Evolutionary conservation across 1,140 invertebrate species (phyloP), one percentile per base, ranked within the genome.

Genomic region (Drosophila erecta): DNA sequence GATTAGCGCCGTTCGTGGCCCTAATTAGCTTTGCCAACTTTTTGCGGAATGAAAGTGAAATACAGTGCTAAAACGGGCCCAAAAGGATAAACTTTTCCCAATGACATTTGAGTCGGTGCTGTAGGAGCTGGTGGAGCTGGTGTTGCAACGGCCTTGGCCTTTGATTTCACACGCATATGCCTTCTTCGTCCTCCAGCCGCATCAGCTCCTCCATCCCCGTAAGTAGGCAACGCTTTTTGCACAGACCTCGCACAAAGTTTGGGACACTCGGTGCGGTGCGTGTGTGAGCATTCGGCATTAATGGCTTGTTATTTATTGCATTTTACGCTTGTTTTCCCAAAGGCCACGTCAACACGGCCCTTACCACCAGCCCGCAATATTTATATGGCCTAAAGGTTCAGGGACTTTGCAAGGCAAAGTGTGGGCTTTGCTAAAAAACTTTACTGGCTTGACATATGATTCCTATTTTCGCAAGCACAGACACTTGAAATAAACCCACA

Each of bases 281-380:
- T 89, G 84, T 67, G 54, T 60, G 37, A 38, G 58, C 79, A 83
- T 79, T 83, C 72, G 79, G 79, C 76, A 86, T 86, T 86, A 86
- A 86, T 86, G 67, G 83, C 83, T 69, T 81, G 83, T 86, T 86
- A 86, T 86, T 86, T 86, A 86, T 86, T 69, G 77, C 77, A 73
- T 64, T 80, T 67, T 62, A 60, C 53, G 73, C 59, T 70, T 77
- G 53, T 78, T 74, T 70, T 64, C 33, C 71, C 64, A 53, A 79
- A 86, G 83, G 83, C 71, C 83, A 89, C 57, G 50, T 81, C 79
- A 72, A 56, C 81, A 80, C 71, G 38, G 46, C 43, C 40, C 51
- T 27, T 17, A 10, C 47, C 27, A 11, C 1, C n/a, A 5, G 4
- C 27, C 27, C n/a, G n/a, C 27, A 0, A 17, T 47, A 30, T n/a